Conservation (phyloP, 2,888 invertebrate species). For the Ormyrus nitidulus region DNA sequence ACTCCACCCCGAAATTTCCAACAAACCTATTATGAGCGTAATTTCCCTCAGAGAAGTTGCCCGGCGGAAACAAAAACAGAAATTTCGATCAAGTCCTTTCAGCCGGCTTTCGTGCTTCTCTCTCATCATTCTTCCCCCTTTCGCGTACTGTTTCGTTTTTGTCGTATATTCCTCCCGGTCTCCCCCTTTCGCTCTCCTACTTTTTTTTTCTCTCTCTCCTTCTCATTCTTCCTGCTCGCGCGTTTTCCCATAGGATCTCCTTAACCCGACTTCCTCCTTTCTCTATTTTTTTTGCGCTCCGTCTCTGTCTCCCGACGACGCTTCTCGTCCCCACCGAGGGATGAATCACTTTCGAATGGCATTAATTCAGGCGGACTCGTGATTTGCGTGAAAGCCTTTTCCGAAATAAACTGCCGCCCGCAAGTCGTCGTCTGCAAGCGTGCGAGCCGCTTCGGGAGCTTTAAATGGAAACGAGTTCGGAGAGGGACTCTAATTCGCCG, state of each 20-base stretch:
- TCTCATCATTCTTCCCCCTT: constrained; percentile 9
- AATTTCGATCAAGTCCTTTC: not conserved
- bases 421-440: too few relatives aligned
- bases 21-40: too few relatives aligned
- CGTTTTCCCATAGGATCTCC: constrained; percentile 43
- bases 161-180: too few relatives aligned
- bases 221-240: constrained; percentile 7
- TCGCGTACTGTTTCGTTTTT: not conserved
- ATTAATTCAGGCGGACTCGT: constrained; percentile 41
- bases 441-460: not conserved
- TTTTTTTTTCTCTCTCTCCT: not conserved
- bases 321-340: constrained; percentile 29
- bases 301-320: constrained; percentile 18
- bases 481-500: not conserved
- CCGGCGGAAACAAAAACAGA: not conserved
- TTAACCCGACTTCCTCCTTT: constrained; percentile 34
- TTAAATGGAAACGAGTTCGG: constrained; percentile 1
- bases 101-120: constrained; percentile 4
- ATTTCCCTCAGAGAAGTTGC: too few relatives aligned
- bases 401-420: constrained; percentile 28
- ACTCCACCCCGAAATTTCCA: too few relatives aligned
- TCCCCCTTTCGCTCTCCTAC: constrained; percentile 1
- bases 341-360: constrained; percentile 55
- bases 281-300: not conserved
- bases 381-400: constrained; percentile 47